These are phyloP conservation scores for Pteria penguin DNA, from an alignment of 2,888 invertebrate species.

Conservation along the genomic window DNA sequence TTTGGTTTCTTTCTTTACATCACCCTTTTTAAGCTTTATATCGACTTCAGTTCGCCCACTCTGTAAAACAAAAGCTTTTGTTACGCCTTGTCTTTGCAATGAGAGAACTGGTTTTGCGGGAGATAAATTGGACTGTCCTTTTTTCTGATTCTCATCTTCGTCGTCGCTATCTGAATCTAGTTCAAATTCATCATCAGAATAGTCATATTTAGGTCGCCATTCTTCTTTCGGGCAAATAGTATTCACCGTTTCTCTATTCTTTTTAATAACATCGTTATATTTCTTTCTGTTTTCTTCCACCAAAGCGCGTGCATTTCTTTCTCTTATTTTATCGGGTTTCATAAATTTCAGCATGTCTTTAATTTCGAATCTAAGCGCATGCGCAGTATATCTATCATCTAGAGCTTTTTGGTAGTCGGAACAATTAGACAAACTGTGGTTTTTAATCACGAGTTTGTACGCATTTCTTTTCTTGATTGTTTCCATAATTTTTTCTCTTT, in stretches of 20 bases:
- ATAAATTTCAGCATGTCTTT: slow-evolving; percentile 58
- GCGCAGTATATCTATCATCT: slow-evolving; percentile 54
- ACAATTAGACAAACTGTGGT: slow-evolving; percentile 52
- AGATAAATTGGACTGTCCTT: neutral
- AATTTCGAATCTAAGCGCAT: slow-evolving; percentile 57
- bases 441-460: slow-evolving; percentile 59
- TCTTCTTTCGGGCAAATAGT: slow-evolving; percentile 23
- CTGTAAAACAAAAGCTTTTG: slow-evolving; percentile 22
- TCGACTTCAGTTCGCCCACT: neutral
- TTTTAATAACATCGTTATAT: slow-evolving; percentile 40
- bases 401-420: slow-evolving; percentile 57
- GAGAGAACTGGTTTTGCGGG: slow-evolving; percentile 5
- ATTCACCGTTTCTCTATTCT: slow-evolving; percentile 27
- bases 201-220: neutral
- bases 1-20: neutral
- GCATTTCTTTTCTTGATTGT: slow-evolving; percentile 54
- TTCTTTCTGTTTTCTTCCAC: slow-evolving; percentile 47
- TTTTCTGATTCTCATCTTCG: slow-evolving; percentile 10
- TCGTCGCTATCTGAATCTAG: too few relatives aligned
- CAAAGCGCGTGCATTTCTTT: slow-evolving; percentile 51
- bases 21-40: neutral
- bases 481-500: slow-evolving; percentile 43
- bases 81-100: slow-evolving; percentile 17
- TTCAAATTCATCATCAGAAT: neutral
- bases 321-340: slow-evolving; percentile 54